These are phyloP conservation scores for Balaeniceps rex DNA, from an alignment of 2,113 vertebrate species.

Conservation along the genomic window DNA sequence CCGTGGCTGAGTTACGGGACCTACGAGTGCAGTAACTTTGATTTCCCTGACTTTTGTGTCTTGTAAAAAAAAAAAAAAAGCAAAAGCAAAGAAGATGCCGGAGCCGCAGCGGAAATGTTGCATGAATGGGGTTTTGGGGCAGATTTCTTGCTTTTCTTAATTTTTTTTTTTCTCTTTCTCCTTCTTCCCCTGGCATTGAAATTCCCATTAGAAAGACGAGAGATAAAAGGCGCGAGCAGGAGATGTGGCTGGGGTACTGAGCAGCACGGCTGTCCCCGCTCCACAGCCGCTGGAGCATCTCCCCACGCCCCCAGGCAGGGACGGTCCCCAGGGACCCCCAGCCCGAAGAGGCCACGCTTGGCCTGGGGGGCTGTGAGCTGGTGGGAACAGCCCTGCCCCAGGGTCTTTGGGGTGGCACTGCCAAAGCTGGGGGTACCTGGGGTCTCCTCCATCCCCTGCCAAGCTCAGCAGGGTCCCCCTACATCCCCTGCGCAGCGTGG, in stretches of 20 bases:
- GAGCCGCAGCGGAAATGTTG: background rate
- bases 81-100: background rate
- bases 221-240: background rate
- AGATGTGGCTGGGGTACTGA: background rate
- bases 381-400: background rate
- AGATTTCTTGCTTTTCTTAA: background rate
- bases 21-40: background rate
- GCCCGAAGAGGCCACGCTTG: background rate
- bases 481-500: background rate
- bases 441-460: background rate
- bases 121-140: background rate
- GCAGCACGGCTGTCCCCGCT: background rate
- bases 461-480: background rate
- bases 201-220: background rate
- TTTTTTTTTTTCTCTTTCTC: background rate
- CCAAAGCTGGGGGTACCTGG: background rate
- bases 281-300: background rate
- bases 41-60: background rate
- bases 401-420: background rate
- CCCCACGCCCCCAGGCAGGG: background rate
- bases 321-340: background rate
- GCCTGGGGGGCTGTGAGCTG: background rate
- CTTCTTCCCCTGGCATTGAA: background rate
- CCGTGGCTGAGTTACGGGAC: background rate
- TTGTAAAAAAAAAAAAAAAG: background rate